Evolutionary conservation across 2,888 invertebrate species (phyloP).

Genomic region (Acanthosoma haemorrhoidale): DNA sequence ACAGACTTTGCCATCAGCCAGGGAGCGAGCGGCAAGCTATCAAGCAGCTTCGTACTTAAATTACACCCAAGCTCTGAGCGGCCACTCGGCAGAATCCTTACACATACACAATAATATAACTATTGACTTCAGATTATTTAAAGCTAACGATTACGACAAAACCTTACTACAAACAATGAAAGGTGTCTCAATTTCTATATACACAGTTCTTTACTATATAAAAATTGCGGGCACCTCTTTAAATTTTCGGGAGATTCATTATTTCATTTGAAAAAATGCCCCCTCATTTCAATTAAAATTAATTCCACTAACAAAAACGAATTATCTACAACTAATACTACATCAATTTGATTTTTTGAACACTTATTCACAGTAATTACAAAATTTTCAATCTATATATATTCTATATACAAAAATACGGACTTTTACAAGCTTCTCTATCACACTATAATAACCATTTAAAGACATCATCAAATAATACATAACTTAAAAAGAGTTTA

Average conservation of each 20-base stretch:
- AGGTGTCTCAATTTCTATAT: not conserved
- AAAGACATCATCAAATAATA: conserved; percentile 6
- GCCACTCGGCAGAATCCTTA: too few relatives aligned
- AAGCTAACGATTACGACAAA: not conserved
- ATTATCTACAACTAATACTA: conserved; percentile 11
- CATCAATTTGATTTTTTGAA: not conserved
- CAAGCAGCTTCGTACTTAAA: too few relatives aligned
- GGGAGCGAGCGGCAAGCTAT: not conserved
- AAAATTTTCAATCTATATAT: not conserved
- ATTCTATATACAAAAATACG: conserved; percentile 24
- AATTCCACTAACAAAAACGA: not conserved
- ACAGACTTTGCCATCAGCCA: not conserved
- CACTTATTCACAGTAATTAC: conserved; percentile 26
- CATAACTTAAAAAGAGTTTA: conserved; percentile 19
- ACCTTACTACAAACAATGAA: not conserved
- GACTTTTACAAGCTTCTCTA: conserved; percentile 10
- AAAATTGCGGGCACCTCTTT: not conserved
- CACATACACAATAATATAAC: not conserved
- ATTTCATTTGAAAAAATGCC: not conserved
- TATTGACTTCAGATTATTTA: not conserved
- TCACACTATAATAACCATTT: not conserved
- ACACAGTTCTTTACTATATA: not conserved
- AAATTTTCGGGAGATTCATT: not conserved
- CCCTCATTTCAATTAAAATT: too few relatives aligned
- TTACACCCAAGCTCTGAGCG: too few relatives aligned